A percentile compares a stretch with the other conserved stretches of the same genome.
phyloP scores from a whole-genome alignment of 2,888 invertebrate genomes.

The Aspidapion aeneum region DNA sequence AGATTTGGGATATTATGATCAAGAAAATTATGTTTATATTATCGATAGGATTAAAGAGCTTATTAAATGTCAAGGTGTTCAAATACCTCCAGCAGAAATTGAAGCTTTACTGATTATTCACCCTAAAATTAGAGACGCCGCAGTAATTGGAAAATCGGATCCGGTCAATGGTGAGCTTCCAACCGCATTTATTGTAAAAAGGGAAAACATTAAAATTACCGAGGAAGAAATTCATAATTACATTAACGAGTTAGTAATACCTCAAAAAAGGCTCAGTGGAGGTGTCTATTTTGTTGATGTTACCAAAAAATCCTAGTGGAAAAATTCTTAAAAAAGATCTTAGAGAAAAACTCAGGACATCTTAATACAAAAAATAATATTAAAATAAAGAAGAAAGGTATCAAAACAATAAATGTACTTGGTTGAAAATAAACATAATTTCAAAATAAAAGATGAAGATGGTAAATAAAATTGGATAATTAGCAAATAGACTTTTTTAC shows the following conservation, averaged over 20 bases:
- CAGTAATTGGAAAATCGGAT: constrained; percentile 72
- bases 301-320: constrained; percentile 52
- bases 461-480: too few species aligned
- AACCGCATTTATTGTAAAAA: constrained; percentile 70
- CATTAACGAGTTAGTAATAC: constrained; percentile 59
- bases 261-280: constrained; percentile 70
- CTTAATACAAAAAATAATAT: too few species aligned
- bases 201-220: constrained; percentile 49
- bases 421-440: too few species aligned
- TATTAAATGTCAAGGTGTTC: constrained; percentile 86
- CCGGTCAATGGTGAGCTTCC: constrained; percentile 73
- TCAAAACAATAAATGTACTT: too few species aligned
- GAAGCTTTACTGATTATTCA: constrained; percentile 76
- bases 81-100: constrained; percentile 85
- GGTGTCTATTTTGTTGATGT: constrained; percentile 52
- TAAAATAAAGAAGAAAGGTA: too few species aligned
- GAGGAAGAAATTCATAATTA: constrained; percentile 46
- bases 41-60: constrained; percentile 86
- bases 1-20: constrained; percentile 79
- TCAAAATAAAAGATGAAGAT: too few species aligned
- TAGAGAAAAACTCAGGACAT: too few species aligned
- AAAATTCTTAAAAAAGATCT: constrained; percentile 52
- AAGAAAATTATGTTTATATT: constrained; percentile 72
- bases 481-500: too few species aligned
- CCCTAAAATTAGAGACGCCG: constrained; percentile 71